Base-by-base conservation (phyloP, 2,113 vertebrate genomes). In the Gavia stellata region DNA sequence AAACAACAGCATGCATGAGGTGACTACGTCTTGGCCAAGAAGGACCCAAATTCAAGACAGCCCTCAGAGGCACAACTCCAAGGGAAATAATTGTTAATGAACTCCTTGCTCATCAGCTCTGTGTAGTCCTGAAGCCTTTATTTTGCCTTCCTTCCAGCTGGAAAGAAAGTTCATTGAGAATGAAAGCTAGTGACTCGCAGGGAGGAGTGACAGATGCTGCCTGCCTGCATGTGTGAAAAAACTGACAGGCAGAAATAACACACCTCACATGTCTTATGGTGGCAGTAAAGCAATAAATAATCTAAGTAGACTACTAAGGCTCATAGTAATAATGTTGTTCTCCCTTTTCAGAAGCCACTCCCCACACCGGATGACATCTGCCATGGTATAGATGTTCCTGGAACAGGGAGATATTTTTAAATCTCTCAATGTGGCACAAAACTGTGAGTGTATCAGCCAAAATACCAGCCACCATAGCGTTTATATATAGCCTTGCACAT, bases 361-460 rank as follows among this genome's bases (percentile, higher is more conserved):
- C 97, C 94, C 72, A 52, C 6, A 4, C 81, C 33, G 8, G 68
- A 93, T 87, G 86, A 91, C 95, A 96, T 97, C 93, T 96, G 96
- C 91, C 79, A 53, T 2, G 36, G 90, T 92, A 94, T 91, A 93
- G 94, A 95, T 79, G 96, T 96, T 97, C 96, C 94, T 97, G 90
- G 91, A 97, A 96, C 95, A 90, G 91, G 47, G 67, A 95, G 96
- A 81, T 97, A 97, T 97, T 97, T 97, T 97, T 97, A 97, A 96
- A 93, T 88, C 95, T 70, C 96, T 94, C 92, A 82, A 75, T 61
- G 90, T 96, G 93, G 95, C 91, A 96, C 88, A 96, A 96, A 97
- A 96, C 96, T 96, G 96, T 95, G 91, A 97, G 96, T 56, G 86
- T 82, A 97, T 96, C 96, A 97, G 97, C 97, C 97, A 96, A 97